Conservation (phyloP, 2,888 invertebrate species). For the Blera fallax region DNA sequence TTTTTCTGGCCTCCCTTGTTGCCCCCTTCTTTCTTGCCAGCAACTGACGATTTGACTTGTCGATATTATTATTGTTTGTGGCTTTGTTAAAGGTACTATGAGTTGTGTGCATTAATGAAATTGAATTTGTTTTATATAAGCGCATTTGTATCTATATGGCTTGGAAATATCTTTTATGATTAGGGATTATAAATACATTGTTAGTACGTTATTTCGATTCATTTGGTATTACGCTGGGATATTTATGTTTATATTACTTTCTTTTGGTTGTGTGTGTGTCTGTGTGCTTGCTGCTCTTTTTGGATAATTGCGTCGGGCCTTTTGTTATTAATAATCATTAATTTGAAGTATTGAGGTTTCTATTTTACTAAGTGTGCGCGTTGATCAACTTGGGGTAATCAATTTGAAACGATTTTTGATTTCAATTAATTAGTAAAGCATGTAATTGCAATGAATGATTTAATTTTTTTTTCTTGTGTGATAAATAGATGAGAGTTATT, state of each 20-base stretch:
- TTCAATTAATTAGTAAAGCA: conserved; percentile 25
- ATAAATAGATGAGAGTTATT: conserved; percentile 5
- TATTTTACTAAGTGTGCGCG: background rate
- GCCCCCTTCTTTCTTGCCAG: conserved; percentile 3
- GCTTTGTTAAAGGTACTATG: conserved; percentile 46
- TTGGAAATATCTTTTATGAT: conserved; percentile 29
- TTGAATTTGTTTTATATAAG: conserved; percentile 64
- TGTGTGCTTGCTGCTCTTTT: background rate
- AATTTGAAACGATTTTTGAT: conserved; percentile 39
- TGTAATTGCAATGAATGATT: conserved; percentile 17
- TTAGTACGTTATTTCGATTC: conserved; percentile 58
- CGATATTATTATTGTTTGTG: conserved; percentile 66
- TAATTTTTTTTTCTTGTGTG: background rate
- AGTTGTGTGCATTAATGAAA: conserved; percentile 68
- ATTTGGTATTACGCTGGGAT: conserved; percentile 21
- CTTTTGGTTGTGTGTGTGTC: background rate
- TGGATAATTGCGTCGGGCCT: conserved; percentile 18
- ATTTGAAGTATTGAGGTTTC: conserved; percentile 26
- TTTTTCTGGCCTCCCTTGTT: background rate
- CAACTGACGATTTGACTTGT: conserved; percentile 70
- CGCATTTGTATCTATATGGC: conserved; percentile 31
- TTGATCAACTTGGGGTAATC: conserved; percentile 1
- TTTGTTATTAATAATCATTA: conserved; percentile 38
- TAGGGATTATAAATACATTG: conserved; percentile 61
- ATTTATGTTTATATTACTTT: conserved; percentile 43